These are phyloP conservation scores for Morelia viridis DNA, from an alignment of 2,797 vertebrate species.

Conservation along the genomic window DNA sequence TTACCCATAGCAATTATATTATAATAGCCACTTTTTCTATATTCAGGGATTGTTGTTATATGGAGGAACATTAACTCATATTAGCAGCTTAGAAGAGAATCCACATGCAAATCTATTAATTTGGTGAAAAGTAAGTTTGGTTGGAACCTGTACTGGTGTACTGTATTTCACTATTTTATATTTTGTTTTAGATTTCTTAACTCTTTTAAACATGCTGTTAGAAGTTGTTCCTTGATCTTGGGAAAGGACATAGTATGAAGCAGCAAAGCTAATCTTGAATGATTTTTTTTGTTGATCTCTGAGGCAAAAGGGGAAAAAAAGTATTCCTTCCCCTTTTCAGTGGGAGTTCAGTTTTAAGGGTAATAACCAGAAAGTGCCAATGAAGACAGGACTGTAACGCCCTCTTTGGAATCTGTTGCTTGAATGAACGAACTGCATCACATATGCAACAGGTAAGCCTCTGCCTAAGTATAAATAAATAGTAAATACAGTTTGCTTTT, in stretches of 20 bases:
- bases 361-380: background rate
- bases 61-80: background rate
- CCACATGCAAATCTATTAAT: background rate
- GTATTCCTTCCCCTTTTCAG: background rate
- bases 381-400: background rate
- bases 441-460: background rate
- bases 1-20: background rate
- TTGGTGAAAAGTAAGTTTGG: background rate
- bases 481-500: background rate
- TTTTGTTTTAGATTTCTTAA: background rate
- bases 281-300: background rate
- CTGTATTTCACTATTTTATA: background rate
- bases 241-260: background rate
- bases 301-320: background rate
- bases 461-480: background rate
- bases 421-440: slow-evolving; percentile 3
- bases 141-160: background rate
- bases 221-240: background rate
- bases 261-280: background rate
- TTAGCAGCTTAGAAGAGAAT: background rate
- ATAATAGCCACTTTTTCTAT: background rate
- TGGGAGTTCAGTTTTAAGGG: background rate
- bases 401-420: background rate
- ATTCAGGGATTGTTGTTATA: background rate
- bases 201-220: background rate